Percentiles rank a stretch among this genome's conserved stretches.
phyloP scores from a whole-genome alignment of 1,140 invertebrate species.

The Cotesia vestalis region DNA sequence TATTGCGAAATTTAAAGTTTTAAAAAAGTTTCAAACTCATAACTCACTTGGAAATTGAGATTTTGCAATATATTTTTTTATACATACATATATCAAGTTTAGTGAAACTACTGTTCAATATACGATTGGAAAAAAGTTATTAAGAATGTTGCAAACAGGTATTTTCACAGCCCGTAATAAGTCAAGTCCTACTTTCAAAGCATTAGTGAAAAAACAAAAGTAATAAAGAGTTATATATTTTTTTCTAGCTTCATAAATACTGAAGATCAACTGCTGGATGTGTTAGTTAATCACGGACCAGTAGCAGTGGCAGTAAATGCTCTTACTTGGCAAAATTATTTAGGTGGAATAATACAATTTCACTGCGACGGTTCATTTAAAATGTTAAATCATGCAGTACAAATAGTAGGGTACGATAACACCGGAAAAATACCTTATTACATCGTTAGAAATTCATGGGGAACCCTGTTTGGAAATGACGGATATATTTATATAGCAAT shows the following conservation, averaged over 20 bases:
- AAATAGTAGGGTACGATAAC: constrained; percentile 86
- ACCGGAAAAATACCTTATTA: constrained; percentile 80
- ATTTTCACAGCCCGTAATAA: no score
- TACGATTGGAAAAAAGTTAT: no score
- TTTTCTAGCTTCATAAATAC: constrained; percentile 70
- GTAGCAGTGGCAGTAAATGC: constrained; percentile 84
- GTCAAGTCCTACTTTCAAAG: no score
- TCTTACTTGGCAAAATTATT: constrained; percentile 86
- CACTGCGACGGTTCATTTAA: constrained; percentile 74
- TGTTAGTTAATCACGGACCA: constrained; percentile 77
- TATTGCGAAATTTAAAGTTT: no score
- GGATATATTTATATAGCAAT: constrained; percentile 84
- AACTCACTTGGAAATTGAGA: no score
- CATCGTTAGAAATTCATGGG: constrained; percentile 90
- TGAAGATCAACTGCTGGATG: constrained; percentile 74
- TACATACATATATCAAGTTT: no score
- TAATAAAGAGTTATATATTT: no score
- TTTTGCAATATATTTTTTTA: no score
- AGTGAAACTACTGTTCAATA: no score
- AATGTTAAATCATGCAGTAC: constrained; percentile 84
- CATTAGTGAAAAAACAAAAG: no score
- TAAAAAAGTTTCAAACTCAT: no score
- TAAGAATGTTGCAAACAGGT: no score
- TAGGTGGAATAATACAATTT: constrained; percentile 85
- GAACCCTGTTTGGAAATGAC: constrained; percentile 75